Evolutionary conservation across 1,140 invertebrate genomes (phyloP).

Genomic region (Drosophila obscura): DNA sequence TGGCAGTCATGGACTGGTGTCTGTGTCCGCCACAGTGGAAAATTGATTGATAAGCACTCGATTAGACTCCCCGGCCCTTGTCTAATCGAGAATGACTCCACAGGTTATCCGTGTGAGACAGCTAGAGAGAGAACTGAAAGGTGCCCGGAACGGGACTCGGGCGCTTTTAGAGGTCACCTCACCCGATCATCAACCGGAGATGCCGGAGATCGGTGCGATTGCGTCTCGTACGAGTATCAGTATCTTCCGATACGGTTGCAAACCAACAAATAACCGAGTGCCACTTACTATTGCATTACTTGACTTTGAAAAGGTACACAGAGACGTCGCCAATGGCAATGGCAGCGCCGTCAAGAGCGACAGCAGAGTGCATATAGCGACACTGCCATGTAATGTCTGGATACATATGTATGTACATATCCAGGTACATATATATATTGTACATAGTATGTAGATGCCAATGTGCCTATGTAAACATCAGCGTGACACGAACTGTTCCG

Average conservation of each 20-base stretch:
- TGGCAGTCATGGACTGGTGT: background rate
- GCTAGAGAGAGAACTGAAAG: too few species aligned
- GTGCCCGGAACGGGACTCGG: conserved; percentile 4
- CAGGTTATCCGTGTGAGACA: background rate
- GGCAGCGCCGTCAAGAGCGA: conserved; percentile 10
- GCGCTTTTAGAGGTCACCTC: conserved; percentile 41
- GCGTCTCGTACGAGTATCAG: conserved; percentile 16
- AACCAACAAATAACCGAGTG: conserved; percentile 60
- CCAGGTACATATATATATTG: background rate
- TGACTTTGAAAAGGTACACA: conserved; percentile 66
- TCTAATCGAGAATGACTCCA: conserved; percentile 34
- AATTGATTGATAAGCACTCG: conserved; percentile 37
- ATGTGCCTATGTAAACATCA: too few species aligned
- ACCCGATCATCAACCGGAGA: background rate
- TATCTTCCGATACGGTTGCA: conserved; percentile 65
- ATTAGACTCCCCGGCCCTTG: conserved; percentile 23
- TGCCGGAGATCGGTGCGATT: conserved; percentile 8
- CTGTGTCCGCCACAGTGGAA: background rate
- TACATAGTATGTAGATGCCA: too few species aligned
- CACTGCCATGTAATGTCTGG: conserved; percentile 12
- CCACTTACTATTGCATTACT: conserved; percentile 28
- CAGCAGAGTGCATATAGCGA: conserved; percentile 38
- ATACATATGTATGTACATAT: conserved; percentile 25
- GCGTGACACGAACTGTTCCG: too few species aligned
- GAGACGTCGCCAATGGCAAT: conserved; percentile 17